A percentile compares a stretch with the other conserved stretches of the same genome.
Evolutionary conservation across 2,888 invertebrate genomes (phyloP).

Genomic region (Frankliniella fusca): DNA sequence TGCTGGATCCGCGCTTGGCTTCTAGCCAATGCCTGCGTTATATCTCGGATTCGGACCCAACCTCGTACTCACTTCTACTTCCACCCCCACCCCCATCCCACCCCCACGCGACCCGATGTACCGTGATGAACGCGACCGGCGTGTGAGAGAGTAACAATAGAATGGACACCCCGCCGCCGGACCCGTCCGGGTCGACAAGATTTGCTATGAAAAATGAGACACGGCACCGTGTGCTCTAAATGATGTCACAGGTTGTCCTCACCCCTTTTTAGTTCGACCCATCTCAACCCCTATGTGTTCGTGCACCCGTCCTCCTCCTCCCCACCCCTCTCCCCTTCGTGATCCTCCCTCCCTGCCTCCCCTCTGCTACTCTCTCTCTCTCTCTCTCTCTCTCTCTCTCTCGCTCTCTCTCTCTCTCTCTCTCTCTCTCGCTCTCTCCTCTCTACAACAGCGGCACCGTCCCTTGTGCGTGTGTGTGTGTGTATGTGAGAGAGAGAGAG

Average conservation of each 20-base stretch:
- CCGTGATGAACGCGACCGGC: background rate
- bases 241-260: slow-evolving; percentile 12
- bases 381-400: background rate
- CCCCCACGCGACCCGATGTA: no score
- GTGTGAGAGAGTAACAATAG: background rate
- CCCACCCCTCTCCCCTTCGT: background rate
- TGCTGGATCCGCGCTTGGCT: no score
- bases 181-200: no score
- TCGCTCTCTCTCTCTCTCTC: background rate
- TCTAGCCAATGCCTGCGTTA: no score
- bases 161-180: no score
- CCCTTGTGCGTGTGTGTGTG: background rate
- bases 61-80: background rate
- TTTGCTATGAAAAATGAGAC: no score
- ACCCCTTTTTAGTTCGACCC: background rate
- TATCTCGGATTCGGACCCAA: background rate
- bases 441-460: background rate
- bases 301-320: background rate
- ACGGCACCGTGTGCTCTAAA: background rate
- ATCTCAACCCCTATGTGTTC: background rate
- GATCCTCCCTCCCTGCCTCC: background rate
- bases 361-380: background rate
- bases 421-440: background rate
- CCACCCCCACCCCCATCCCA: background rate
- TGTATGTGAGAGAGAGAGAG: no score